Evolutionary conservation across 2,797 vertebrate species (phyloP), one percentile per base, ranked within the genome.

Genomic region (Spheniscus humboldti): DNA sequence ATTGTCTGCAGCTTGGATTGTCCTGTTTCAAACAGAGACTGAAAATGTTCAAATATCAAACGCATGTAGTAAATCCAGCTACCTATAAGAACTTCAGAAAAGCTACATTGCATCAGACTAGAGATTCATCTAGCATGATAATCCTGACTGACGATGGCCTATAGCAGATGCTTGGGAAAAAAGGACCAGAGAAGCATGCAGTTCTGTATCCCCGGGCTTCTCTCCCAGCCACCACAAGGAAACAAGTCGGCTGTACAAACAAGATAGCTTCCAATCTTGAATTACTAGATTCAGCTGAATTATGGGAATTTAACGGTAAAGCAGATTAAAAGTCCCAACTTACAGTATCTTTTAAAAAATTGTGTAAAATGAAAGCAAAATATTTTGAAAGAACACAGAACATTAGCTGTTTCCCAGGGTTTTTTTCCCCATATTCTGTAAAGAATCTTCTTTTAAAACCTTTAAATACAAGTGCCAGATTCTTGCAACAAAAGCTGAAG

Each of bases 161-260:
- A 7, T 1, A 19, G 59, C 53, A 22, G 69, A 14, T 13, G 55
- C 56, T 22, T 2, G 4, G 45, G n/a, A 10, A 22, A 12, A 50
- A 22, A 19, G 28, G 47, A 8, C 12, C 1, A 0, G 47, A 33
- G 22, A 13, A 37, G 18, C 0, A 47, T 0, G 8, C 60, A n/a
- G 47, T 5, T 37, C 86, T 57, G 41, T 1, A 25, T 9, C 17
- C 47, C 74, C 0, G 0, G 33, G 35, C 37, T 59, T 33, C 45
- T 8, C 50, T 37, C 48, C 48, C 66, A 20, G 62, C 25, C 64
- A 45, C 33, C 48, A 23, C 23, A 10, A 24, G 25, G 45, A 77
- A 56, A 81, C 10, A 8, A 62, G n/a, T 0, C 4, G 8, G 25
- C 37, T 41, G 52, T 39, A 75, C 66, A 75, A 78, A 18, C 77